These are phyloP conservation scores for Tapera naevia DNA, from an alignment of 2,797 vertebrate species.

Conservation along the genomic window DNA sequence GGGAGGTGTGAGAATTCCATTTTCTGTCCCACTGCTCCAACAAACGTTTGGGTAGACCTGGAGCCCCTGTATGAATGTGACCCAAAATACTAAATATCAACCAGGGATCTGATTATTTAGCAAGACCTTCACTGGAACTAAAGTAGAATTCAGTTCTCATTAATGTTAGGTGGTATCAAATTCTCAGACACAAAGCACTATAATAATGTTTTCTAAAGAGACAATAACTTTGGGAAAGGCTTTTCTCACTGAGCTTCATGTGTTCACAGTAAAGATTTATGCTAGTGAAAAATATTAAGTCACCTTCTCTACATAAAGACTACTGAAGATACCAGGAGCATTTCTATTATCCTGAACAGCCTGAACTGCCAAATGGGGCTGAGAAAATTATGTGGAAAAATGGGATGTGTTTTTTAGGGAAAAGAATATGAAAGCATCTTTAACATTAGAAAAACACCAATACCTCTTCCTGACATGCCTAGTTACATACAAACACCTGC, in stretches of 20 bases:
- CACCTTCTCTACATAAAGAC: neutral
- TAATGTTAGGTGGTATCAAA: neutral
- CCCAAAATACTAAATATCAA: neutral
- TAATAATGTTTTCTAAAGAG: neutral
- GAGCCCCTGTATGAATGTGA: neutral
- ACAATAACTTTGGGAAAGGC: neutral
- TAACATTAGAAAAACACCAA: neutral
- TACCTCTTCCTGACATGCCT: neutral
- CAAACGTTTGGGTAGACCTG: neutral
- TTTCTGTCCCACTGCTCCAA: neutral
- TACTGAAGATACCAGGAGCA: neutral
- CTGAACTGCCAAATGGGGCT: neutral
- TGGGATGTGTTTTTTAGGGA: neutral
- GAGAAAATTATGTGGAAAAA: neutral
- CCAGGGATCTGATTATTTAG: neutral
- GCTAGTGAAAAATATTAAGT: neutral
- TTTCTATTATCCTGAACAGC: neutral
- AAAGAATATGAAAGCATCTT: neutral
- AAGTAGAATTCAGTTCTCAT: neutral
- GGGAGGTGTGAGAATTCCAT: neutral
- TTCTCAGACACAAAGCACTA: neutral
- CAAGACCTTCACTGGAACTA: neutral
- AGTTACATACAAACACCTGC: neutral
- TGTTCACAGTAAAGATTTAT: neutral
- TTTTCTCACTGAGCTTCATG: neutral